These are phyloP conservation scores for Aleiodes leptofemur DNA, from an alignment of 2,888 invertebrate species.

Conservation along the genomic window DNA sequence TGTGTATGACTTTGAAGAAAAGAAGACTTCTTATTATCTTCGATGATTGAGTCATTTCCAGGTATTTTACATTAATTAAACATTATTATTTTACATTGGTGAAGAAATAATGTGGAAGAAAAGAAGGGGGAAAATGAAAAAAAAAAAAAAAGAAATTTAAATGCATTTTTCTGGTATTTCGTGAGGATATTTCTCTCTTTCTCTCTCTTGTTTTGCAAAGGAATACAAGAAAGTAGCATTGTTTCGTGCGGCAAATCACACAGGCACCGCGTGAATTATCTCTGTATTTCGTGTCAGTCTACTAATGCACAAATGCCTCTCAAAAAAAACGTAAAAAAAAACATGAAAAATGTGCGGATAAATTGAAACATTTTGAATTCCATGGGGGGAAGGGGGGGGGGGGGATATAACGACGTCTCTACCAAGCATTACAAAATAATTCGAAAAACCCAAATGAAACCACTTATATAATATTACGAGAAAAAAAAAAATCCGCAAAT, in stretches of 20 bases:
- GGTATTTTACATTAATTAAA: constrained; percentile 16
- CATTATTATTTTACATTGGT: not conserved
- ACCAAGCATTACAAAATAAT: constrained; percentile 24
- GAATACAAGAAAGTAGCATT: constrained; percentile 28
- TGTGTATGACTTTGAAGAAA: not conserved
- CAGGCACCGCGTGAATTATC: constrained; percentile 38
- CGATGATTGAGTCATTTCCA: constrained; percentile 21
- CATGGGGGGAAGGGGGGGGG: constrained; percentile 30
- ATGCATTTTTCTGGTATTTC: not conserved
- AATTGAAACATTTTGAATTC: constrained; percentile 32
- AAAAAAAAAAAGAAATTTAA: constrained; percentile 37
- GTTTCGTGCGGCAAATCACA: constrained; percentile 47
- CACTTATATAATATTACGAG: too few species aligned
- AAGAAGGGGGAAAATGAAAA: too few species aligned
- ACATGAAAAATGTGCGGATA: constrained; percentile 22
- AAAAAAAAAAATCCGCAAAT: not conserved
- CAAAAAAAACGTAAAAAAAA: constrained; percentile 5
- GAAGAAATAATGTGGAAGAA: constrained; percentile 17
- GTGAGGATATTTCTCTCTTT: constrained; percentile 9
- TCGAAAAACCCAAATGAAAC: constrained; percentile 20
- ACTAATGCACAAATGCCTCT: constrained; percentile 3
- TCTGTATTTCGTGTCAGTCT: constrained; percentile 45
- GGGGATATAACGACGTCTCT: constrained; percentile 36
- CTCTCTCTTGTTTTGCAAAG: not conserved
- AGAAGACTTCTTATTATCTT: not conserved